Percentiles rank a stretch among this genome's conserved stretches.
Conservation (phyloP, 1,140 invertebrate genomes). For the Lanistes nyassanus region DNA sequence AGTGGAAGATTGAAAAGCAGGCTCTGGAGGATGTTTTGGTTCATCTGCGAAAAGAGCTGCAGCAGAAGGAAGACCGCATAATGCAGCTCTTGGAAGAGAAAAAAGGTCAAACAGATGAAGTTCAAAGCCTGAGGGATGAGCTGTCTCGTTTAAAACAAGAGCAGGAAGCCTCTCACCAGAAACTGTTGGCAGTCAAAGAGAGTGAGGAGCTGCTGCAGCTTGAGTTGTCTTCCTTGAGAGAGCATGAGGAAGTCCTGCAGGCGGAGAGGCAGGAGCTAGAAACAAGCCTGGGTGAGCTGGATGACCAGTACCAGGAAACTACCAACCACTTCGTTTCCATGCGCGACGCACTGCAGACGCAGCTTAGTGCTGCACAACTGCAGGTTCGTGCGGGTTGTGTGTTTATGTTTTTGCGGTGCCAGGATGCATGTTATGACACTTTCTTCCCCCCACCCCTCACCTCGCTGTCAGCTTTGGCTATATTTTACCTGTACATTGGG, state of each 20-base stretch:
- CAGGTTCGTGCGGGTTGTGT: conserved; percentile 27
- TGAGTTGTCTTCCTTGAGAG: conserved; percentile 36
- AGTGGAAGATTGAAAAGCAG: conserved; percentile 62
- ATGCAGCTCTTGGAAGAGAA: conserved; percentile 16
- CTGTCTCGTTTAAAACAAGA: conserved; percentile 21
- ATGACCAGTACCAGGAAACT: conserved; percentile 77
- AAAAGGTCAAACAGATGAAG: not conserved
- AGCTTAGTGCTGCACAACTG: conserved; percentile 52
- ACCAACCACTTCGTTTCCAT: conserved; percentile 66
- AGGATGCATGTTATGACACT: no score
- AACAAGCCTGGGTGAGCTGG: conserved; percentile 77
- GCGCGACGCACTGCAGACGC: conserved; percentile 53
- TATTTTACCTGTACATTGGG: no score
- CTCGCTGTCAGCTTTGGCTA: no score
- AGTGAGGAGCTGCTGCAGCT: conserved; percentile 45
- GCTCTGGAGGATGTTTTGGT: conserved; percentile 58
- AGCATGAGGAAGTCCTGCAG: not conserved
- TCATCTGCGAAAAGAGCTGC: conserved; percentile 49
- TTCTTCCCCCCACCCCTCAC: no score
- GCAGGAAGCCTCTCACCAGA: conserved; percentile 22
- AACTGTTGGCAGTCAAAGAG: conserved; percentile 32
- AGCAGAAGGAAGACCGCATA: conserved; percentile 46
- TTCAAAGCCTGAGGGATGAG: conserved; percentile 13
- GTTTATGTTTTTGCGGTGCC: not conserved
- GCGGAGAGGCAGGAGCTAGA: conserved; percentile 58